Evolutionary conservation across 1,140 invertebrate genomes (phyloP).

Genomic region (Heliothis virescens): DNA sequence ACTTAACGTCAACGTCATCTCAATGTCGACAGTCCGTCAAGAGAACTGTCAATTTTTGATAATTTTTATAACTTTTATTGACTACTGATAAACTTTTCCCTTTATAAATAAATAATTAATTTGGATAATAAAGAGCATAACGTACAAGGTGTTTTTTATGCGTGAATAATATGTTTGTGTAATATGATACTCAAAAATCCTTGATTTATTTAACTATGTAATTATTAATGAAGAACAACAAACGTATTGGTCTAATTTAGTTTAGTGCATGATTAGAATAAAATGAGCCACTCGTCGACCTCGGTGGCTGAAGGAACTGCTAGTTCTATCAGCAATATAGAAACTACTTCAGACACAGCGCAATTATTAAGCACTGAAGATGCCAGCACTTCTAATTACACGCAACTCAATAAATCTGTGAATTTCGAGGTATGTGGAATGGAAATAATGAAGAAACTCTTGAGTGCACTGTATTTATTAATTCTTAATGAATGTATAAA

Average conservation of each 20-base stretch:
- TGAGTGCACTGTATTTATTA: background rate
- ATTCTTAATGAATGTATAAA: background rate
- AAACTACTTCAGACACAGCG: constrained; percentile 75
- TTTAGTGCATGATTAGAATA: constrained; percentile 42
- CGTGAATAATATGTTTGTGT: too few species aligned
- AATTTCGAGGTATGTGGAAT: constrained; percentile 65
- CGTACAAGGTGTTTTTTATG: too few species aligned
- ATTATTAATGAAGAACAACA: background rate
- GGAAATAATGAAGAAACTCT: constrained; percentile 1
- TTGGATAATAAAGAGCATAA: too few species aligned
- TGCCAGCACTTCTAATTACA: constrained; percentile 71
- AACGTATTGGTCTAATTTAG: background rate
- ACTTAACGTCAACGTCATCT: background rate
- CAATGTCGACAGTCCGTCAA: background rate
- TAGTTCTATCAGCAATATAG: constrained; percentile 53
- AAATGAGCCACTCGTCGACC: constrained; percentile 68
- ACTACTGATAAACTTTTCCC: too few species aligned
- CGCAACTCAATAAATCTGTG: constrained; percentile 67
- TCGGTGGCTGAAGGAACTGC: constrained; percentile 56
- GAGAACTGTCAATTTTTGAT: too few species aligned
- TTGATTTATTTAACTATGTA: too few species aligned
- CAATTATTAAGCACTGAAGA: constrained; percentile 73
- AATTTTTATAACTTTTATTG: too few species aligned
- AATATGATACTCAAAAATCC: too few species aligned
- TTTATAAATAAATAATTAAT: too few species aligned